Conservation (phyloP, 2,113 vertebrate genomes). For the Circaetus cinerascens region DNA sequence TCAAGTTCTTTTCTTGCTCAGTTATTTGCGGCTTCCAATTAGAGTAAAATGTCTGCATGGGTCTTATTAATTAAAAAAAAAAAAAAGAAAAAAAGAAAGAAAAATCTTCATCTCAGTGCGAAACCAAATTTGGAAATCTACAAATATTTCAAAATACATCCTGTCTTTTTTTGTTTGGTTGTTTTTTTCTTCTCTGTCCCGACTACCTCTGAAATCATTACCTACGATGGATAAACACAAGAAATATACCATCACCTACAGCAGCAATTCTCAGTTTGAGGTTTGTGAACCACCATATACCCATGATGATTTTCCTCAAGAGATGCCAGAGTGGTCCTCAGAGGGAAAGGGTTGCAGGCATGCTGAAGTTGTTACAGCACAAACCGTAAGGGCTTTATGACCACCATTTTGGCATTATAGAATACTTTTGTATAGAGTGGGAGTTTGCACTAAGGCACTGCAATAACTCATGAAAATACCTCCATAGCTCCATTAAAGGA, state of each 20-base stretch:
- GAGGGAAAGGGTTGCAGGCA: neutral
- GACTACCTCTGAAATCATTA: neutral
- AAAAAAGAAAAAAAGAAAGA: neutral
- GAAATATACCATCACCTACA: neutral
- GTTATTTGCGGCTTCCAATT: slow-evolving; percentile 2
- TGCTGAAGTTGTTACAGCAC: neutral
- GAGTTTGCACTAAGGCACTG: neutral
- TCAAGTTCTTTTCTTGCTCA: neutral
- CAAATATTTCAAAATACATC: neutral
- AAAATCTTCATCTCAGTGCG: neutral
- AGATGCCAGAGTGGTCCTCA: neutral
- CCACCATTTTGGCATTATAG: neutral
- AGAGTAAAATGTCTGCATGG: neutral
- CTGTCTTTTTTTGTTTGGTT: neutral
- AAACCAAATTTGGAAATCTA: neutral
- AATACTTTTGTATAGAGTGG: neutral
- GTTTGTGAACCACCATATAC: neutral
- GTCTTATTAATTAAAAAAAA: neutral
- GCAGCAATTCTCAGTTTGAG: neutral
- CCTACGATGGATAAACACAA: neutral
- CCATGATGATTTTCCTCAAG: neutral
- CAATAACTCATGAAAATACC: neutral
- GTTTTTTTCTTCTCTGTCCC: neutral
- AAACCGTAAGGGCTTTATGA: neutral
- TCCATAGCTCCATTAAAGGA: neutral